phyloP scores from a whole-genome alignment of 2,888 invertebrate species.

The Heteromyza rotundicornis region DNA sequence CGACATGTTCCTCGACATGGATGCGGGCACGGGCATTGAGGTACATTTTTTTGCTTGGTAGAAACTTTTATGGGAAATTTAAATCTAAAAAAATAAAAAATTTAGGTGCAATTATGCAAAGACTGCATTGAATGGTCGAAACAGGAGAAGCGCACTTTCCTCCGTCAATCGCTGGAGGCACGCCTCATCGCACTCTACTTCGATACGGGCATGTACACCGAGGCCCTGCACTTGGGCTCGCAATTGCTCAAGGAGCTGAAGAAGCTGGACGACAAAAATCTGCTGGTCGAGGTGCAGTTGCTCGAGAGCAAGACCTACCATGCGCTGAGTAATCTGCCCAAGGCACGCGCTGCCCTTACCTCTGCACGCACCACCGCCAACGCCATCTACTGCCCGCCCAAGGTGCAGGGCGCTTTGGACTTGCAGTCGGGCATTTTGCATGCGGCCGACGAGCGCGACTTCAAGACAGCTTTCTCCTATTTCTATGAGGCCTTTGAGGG shows the following conservation, averaged over 20 bases:
- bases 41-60: slow-evolving; percentile 26
- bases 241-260: slow-evolving; percentile 93
- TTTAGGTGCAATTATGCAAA: slow-evolving; percentile 80
- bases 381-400: slow-evolving; percentile 98
- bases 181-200: slow-evolving; percentile 93
- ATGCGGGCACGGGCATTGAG: slow-evolving; percentile 95
- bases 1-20: slow-evolving; percentile 96
- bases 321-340: slow-evolving; percentile 94
- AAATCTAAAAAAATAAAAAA: neutral
- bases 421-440: slow-evolving; percentile 97
- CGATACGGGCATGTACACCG: slow-evolving; percentile 88
- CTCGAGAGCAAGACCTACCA: slow-evolving; percentile 99
- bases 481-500: slow-evolving; percentile 99
- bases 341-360: slow-evolving; percentile 94
- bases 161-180: slow-evolving; percentile 95
- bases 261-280: slow-evolving; percentile 98
- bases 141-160: slow-evolving; percentile 94
- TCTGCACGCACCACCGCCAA: slow-evolving; percentile 99
- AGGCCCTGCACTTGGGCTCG: slow-evolving; percentile 84
- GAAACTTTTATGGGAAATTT: neutral
- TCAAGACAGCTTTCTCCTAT: slow-evolving; percentile 99
- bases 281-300: slow-evolving; percentile 96
- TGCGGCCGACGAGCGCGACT: slow-evolving; percentile 99
- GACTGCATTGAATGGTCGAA: slow-evolving; percentile 99
- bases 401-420: slow-evolving; percentile 97